Percentiles rank a stretch among this genome's conserved stretches.
Conservation (phyloP, 2,113 vertebrate genomes). For the Clupea harengus region DNA sequence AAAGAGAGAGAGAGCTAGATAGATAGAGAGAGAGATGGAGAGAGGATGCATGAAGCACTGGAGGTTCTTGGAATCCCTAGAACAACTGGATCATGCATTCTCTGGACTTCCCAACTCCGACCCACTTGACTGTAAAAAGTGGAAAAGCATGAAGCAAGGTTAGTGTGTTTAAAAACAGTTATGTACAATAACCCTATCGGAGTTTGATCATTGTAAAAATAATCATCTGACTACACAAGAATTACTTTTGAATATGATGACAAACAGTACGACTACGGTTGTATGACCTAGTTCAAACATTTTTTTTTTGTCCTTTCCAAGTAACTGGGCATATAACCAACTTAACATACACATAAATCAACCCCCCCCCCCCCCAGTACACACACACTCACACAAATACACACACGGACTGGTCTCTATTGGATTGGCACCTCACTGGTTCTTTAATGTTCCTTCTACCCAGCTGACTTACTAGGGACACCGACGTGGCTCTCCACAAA, state of each 20-base stretch:
- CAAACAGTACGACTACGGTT: neutral
- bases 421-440: neutral
- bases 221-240: neutral
- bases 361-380: neutral
- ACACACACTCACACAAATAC: no score
- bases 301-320: conserved; percentile 60
- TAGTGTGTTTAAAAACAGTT: neutral
- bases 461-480: conserved; percentile 79
- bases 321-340: neutral
- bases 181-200: no score
- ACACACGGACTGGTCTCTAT: neutral
- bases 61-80: neutral
- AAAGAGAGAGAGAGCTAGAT: neutral
- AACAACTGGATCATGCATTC: conserved; percentile 27
- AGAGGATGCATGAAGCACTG: neutral
- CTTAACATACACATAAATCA: neutral
- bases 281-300: conserved; percentile 16
- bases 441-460: neutral
- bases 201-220: neutral
- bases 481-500: conserved; percentile 95
- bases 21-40: neutral
- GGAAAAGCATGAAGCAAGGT: neutral
- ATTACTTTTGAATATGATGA: neutral
- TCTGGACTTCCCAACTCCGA: conserved; percentile 25
- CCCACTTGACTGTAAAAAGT: neutral